Evolutionary conservation across 1,140 invertebrate species (phyloP).

Genomic region (Drosophila ironensis): DNA sequence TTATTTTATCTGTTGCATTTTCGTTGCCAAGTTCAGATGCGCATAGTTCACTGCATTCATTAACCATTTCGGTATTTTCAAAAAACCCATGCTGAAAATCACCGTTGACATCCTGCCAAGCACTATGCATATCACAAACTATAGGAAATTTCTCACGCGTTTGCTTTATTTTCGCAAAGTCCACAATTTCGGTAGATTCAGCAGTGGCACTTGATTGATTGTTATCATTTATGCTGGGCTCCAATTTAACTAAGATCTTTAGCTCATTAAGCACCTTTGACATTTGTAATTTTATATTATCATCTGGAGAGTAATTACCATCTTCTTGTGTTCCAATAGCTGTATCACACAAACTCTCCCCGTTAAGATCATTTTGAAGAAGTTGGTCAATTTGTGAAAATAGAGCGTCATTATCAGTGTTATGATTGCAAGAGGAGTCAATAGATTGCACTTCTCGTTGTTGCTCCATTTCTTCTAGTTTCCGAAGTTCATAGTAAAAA

Average conservation of each 20-base stretch:
- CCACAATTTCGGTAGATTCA: background rate
- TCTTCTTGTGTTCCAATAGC: background rate
- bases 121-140: slow-evolving; percentile 78
- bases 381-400: slow-evolving; percentile 74
- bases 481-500: slow-evolving; percentile 94
- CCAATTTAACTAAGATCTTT: slow-evolving; percentile 85
- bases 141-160: slow-evolving; percentile 40
- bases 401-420: slow-evolving; percentile 76
- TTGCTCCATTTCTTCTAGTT: slow-evolving; percentile 92
- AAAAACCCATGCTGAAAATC: slow-evolving; percentile 19
- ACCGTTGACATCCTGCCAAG: slow-evolving; percentile 77
- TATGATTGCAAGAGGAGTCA: slow-evolving; percentile 75
- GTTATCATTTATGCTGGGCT: slow-evolving; percentile 12
- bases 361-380: slow-evolving; percentile 1
- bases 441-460: slow-evolving; percentile 84
- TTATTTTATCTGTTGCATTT: slow-evolving; percentile 23
- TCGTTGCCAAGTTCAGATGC: slow-evolving; percentile 3
- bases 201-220: background rate
- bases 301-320: slow-evolving; percentile 84
- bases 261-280: slow-evolving; percentile 89
- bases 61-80: background rate
- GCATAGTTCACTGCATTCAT: too few relatives aligned
- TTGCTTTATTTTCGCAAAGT: slow-evolving; percentile 5
- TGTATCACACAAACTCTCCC: background rate
- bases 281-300: slow-evolving; percentile 90